Evolutionary conservation across 2,113 vertebrate genomes (phyloP).

Genomic region (Jaculus jaculus): DNA sequence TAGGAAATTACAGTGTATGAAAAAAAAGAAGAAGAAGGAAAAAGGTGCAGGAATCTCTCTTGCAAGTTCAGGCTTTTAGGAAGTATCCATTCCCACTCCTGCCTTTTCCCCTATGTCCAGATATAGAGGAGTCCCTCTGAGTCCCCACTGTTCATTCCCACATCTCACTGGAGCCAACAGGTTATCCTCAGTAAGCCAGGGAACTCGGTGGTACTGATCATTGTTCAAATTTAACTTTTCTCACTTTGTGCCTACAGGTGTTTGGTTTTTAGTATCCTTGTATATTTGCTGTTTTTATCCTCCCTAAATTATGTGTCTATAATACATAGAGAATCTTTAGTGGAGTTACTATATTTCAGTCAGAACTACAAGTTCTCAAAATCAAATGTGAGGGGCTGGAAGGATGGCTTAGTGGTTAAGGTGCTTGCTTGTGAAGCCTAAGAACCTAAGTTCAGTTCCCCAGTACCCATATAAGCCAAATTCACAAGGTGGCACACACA

Average conservation of each 20-base stretch:
- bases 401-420: too few species aligned
- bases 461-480: too few species aligned
- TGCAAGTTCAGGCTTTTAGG: neutral
- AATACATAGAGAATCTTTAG: neutral
- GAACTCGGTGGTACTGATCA: neutral
- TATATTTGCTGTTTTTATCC: neutral
- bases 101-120: neutral
- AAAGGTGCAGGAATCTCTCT: neutral
- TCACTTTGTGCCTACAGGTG: neutral
- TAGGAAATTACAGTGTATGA: too few species aligned
- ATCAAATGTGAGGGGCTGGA: neutral
- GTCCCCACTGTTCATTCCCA: too few species aligned
- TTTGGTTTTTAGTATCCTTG: neutral
- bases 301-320: neutral
- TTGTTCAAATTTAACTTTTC: neutral
- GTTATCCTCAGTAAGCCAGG: neutral
- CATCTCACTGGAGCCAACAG: accelerated
- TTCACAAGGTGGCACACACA: too few species aligned
- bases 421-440: too few species aligned
- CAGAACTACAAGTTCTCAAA: neutral
- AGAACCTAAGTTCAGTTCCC: too few species aligned
- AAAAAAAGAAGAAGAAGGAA: too few species aligned
- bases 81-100: too few species aligned
- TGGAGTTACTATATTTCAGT: neutral
- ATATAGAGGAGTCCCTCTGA: neutral